A percentile compares a stretch with the other conserved stretches of the same genome.
phyloP scores from a whole-genome alignment of 2,113 vertebrate species.

The Pseudopipra pipra region DNA sequence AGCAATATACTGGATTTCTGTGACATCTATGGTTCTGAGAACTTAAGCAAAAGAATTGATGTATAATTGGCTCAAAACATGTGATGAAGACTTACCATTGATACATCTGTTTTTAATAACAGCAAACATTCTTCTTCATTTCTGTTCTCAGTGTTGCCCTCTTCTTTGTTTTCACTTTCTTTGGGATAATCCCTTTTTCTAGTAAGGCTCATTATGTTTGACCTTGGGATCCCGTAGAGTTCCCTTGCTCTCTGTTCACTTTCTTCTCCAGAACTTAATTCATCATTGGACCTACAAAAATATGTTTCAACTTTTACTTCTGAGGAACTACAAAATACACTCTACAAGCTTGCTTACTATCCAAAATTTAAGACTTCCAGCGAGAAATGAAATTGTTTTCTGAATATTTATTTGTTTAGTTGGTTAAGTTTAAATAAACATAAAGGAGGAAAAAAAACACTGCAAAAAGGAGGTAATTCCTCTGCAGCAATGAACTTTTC shows the following conservation, averaged over 20 bases:
- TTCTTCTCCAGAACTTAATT: neutral
- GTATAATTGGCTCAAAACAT: neutral
- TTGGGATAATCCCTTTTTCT: neutral
- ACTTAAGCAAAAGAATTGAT: neutral
- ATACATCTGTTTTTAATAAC: neutral
- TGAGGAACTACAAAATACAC: neutral
- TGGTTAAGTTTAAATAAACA: neutral
- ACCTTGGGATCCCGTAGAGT: neutral
- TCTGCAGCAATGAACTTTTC: neutral
- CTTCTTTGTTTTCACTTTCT: neutral
- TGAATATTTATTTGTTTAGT: neutral
- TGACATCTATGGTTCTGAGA: neutral
- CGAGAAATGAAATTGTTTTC: neutral
- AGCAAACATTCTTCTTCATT: neutral
- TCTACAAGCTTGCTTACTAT: neutral
- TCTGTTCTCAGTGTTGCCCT: neutral
- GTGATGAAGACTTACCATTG: neutral
- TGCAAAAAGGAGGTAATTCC: fast-evolving
- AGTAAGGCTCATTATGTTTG: neutral
- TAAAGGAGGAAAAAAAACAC: neutral
- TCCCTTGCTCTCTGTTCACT: neutral
- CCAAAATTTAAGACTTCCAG: neutral
- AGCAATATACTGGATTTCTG: neutral
- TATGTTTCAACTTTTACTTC: neutral
- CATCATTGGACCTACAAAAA: slow-evolving; percentile 13